phyloP scores from a whole-genome alignment of 2,888 invertebrate genomes.

The Prionchulus punctatus region DNA sequence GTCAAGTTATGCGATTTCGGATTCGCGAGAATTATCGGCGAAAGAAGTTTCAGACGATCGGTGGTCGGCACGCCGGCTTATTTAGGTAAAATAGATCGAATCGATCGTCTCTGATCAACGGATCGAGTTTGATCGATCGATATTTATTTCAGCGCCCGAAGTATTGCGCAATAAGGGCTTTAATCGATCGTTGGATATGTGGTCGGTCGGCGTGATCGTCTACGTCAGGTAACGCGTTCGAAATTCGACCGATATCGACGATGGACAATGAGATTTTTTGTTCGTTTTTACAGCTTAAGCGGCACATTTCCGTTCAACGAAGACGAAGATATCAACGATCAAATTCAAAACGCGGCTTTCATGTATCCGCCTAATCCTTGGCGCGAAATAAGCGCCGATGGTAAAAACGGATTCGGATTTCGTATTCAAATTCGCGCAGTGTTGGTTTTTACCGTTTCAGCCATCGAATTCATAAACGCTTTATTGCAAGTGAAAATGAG shows the following conservation, averaged over 20 bases:
- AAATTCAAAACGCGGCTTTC: constrained; percentile 97
- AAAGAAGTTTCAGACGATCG: constrained; percentile 26
- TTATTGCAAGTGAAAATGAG: constrained; percentile 63
- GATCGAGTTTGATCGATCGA: not conserved
- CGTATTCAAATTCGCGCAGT: too few species aligned
- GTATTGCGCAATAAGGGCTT: constrained; percentile 95
- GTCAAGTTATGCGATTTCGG: constrained; percentile 32
- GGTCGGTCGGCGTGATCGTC: constrained; percentile 97
- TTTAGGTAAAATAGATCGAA: not conserved
- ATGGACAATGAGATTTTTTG: too few species aligned
- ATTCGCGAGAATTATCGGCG: constrained; percentile 28
- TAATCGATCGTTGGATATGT: constrained; percentile 96
- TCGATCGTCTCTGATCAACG: not conserved
- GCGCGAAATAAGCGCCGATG: constrained; percentile 82
- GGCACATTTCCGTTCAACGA: constrained; percentile 99
- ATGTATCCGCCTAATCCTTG: constrained; percentile 98
- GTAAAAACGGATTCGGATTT: constrained; percentile 40
- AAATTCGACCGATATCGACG: too few species aligned
- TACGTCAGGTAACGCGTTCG: constrained; percentile 51
- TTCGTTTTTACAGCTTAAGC: constrained; percentile 63
- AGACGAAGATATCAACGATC: constrained; percentile 97
- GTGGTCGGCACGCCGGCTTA: constrained; percentile 29
- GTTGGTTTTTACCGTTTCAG: constrained; percentile 51
- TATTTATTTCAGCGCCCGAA: constrained; percentile 59
- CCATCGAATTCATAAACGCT: constrained; percentile 93